These are phyloP conservation scores for Scylla paramamosain DNA, from an alignment of 1,140 invertebrate genomes.

Conservation along the genomic window DNA sequence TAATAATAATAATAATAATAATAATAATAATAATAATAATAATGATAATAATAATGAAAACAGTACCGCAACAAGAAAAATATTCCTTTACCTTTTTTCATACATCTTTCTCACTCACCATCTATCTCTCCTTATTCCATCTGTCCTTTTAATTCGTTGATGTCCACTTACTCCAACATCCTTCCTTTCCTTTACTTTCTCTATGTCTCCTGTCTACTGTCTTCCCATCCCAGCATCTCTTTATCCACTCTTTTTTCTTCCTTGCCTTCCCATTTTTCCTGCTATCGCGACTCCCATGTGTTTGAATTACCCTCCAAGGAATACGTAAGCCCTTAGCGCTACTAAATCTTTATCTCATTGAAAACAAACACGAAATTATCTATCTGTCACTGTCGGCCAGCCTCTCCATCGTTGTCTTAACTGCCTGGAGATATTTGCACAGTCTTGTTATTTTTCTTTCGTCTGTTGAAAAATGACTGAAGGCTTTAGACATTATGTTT, in stretches of 20 bases:
- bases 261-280: not conserved
- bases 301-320: not conserved
- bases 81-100: not conserved
- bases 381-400: not conserved
- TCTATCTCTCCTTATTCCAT: not conserved
- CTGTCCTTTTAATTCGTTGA: not conserved
- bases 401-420: not conserved
- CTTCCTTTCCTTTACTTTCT: not conserved
- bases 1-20: not conserved
- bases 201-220: not conserved
- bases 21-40: not conserved
- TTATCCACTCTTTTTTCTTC: not conserved
- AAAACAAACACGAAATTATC: conserved; percentile 16
- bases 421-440: not conserved
- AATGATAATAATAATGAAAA: not conserved
- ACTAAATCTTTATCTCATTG: not conserved
- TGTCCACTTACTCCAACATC: too few species aligned
- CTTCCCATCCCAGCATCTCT: not conserved
- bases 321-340: not conserved
- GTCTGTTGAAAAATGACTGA: not conserved
- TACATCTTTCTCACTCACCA: not conserved
- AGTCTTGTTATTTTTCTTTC: not conserved
- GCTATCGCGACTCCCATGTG: not conserved
- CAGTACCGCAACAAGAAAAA: not conserved
- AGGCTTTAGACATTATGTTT: not conserved